These are phyloP conservation scores for Empidonax alnorum DNA, from an alignment of 2,113 vertebrate species.

Conservation along the genomic window DNA sequence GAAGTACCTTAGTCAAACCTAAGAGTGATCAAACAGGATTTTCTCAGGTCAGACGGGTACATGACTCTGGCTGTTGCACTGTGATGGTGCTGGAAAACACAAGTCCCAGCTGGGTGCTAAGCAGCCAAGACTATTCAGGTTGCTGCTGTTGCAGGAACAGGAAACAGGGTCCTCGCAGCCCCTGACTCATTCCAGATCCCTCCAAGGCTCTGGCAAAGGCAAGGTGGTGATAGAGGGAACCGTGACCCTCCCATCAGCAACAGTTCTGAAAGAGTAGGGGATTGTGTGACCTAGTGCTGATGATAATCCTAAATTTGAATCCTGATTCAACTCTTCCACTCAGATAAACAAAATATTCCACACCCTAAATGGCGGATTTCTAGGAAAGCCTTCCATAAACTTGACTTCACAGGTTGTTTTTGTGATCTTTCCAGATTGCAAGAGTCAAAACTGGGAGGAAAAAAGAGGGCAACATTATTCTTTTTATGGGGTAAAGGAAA, in stretches of 20 bases:
- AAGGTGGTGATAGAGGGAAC: neutral
- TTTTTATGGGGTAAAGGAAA: neutral
- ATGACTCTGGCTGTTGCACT: neutral
- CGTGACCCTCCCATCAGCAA: accelerated
- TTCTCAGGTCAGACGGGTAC: neutral
- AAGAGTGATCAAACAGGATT: neutral
- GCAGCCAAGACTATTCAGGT: neutral
- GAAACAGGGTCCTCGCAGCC: neutral
- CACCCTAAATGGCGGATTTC: neutral
- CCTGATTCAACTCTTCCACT: neutral
- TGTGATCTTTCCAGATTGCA: neutral
- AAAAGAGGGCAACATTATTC: neutral
- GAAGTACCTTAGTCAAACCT: neutral
- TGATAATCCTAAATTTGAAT: neutral
- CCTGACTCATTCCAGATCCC: neutral
- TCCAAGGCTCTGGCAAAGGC: neutral
- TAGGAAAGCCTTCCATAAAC: slow-evolving; percentile 17
- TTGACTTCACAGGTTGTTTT: neutral
- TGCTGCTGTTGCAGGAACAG: neutral
- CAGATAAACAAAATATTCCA: slow-evolving; percentile 37
- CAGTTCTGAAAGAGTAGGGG: neutral
- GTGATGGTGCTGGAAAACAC: neutral
- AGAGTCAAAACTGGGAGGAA: neutral
- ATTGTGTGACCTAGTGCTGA: neutral
- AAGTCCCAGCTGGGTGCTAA: neutral